Conservation (phyloP, 1,140 invertebrate species). For the Musca vetustissima region DNA sequence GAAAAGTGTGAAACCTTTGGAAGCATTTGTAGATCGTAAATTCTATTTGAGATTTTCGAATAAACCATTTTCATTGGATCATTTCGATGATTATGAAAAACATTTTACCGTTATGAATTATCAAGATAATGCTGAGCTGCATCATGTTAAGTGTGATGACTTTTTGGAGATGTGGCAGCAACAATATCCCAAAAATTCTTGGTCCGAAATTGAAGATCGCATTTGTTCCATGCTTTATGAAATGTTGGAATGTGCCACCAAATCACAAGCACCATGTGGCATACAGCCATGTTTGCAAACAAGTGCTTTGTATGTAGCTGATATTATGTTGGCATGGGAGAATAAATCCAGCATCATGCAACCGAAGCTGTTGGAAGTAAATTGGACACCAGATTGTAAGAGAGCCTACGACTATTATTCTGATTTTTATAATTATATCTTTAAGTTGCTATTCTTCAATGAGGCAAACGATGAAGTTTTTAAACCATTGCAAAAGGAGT, state of each 20-base stretch:
- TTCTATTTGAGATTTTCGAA: constrained; percentile 91
- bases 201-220: constrained; percentile 63
- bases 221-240: constrained; percentile 74
- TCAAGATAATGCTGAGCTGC: constrained; percentile 60
- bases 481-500: constrained; percentile 26
- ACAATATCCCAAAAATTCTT: constrained; percentile 69
- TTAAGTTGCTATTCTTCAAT: constrained; percentile 79
- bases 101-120: constrained; percentile 97
- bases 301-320: constrained; percentile 83
- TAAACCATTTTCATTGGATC: constrained; percentile 73
- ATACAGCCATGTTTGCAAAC: constrained; percentile 78
- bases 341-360: constrained; percentile 59
- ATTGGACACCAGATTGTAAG: constrained; percentile 87
- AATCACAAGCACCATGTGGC: constrained; percentile 70
- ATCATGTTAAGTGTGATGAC: constrained; percentile 76
- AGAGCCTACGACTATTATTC: constrained; percentile 89
- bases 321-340: constrained; percentile 83
- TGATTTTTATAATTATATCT: constrained; percentile 86
- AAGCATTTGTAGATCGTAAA: constrained; percentile 76
- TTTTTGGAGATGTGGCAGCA: too few relatives aligned
- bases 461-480: constrained; percentile 53
- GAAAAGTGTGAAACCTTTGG: constrained; percentile 72
- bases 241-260: constrained; percentile 72
- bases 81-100: constrained; percentile 85
- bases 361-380: constrained; percentile 83